Evolutionary conservation across 37 sponge, comb jelly and placozoan species (phyloP).

Genomic region (Aplysina aerophoba): DNA sequence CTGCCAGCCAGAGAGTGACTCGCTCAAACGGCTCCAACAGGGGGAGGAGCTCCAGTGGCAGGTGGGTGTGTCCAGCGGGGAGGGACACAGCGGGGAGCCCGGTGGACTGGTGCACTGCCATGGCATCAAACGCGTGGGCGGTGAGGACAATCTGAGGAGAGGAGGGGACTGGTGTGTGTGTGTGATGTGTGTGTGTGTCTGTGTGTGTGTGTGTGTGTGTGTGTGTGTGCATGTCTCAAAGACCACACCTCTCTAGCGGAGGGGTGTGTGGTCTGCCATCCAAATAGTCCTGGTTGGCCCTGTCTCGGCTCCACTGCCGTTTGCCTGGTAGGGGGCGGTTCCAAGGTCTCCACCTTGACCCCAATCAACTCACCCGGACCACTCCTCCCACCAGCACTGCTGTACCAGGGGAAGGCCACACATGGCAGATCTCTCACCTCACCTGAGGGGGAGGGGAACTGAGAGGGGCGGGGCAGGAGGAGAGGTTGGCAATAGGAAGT

Average conservation of each 20-base stretch:
- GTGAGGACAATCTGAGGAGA: slow-evolving; percentile 58
- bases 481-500: background rate
- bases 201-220: background rate
- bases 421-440: slow-evolving; percentile 19
- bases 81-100: slow-evolving; percentile 55
- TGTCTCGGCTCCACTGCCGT: slow-evolving; percentile 29
- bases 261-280: slow-evolving; percentile 56
- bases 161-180: background rate
- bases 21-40: slow-evolving; percentile 71
- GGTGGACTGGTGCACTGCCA: slow-evolving; percentile 70
- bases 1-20: slow-evolving; percentile 69
- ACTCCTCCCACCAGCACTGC: background rate
- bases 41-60: slow-evolving; percentile 68
- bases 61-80: slow-evolving; percentile 35
- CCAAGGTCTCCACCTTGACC: slow-evolving; percentile 50
- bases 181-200: background rate
- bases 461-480: background rate
- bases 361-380: slow-evolving; percentile 13
- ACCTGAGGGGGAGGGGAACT: slow-evolving; percentile 42
- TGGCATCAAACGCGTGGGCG: slow-evolving; percentile 62
- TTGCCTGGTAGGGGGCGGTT: slow-evolving; percentile 21
- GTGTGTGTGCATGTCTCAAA: too few relatives aligned
- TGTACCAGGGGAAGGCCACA: slow-evolving; percentile 46
- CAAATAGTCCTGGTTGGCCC: slow-evolving; percentile 59
- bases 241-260: slow-evolving; percentile 41